phyloP scores from a whole-genome alignment of 2,888 invertebrate genomes.

The Temnothorax rugatulus region DNA sequence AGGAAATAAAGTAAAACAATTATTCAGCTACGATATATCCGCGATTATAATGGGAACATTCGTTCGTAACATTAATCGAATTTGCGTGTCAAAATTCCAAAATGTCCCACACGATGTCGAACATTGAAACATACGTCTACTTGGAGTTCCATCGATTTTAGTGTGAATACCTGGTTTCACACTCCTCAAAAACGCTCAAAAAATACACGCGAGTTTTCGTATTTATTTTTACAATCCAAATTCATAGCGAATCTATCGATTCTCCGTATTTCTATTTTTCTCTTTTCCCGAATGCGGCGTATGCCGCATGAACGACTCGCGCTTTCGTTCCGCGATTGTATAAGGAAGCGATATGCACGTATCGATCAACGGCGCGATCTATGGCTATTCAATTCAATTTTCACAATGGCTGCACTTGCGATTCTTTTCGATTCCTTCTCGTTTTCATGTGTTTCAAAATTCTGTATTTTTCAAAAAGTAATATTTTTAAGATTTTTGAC shows the following conservation, averaged over 20 bases:
- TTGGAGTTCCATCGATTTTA: conserved; percentile 24
- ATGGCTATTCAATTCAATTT: conserved; percentile 31
- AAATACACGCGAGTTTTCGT: conserved; percentile 28
- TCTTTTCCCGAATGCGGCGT: not conserved
- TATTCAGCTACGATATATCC: not conserved
- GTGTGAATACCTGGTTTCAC: conserved; percentile 13
- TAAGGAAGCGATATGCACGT: conserved; percentile 17
- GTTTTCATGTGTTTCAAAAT: conserved; percentile 8
- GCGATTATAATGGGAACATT: not conserved
- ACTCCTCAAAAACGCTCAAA: not conserved
- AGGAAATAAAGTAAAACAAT: conserved; percentile 21
- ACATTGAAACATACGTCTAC: conserved; percentile 24
- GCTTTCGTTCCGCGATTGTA: conserved; percentile 34
- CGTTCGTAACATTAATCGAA: conserved; percentile 32
- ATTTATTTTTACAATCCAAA: conserved; percentile 35
- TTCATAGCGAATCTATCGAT: conserved; percentile 27
- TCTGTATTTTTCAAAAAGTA: not conserved
- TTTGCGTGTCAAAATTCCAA: conserved; percentile 28
- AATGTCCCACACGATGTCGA: conserved; percentile 1
- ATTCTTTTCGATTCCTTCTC: conserved; percentile 1
- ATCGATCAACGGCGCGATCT: conserved; percentile 11
- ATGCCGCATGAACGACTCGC: conserved; percentile 23
- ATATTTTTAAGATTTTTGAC: not conserved
- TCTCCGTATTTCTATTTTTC: not conserved
- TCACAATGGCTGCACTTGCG: not conserved